Evolutionary conservation across 2,888 invertebrate species (phyloP), one percentile per base, ranked within the genome.

Genomic region (Stenotaenia linearis): DNA sequence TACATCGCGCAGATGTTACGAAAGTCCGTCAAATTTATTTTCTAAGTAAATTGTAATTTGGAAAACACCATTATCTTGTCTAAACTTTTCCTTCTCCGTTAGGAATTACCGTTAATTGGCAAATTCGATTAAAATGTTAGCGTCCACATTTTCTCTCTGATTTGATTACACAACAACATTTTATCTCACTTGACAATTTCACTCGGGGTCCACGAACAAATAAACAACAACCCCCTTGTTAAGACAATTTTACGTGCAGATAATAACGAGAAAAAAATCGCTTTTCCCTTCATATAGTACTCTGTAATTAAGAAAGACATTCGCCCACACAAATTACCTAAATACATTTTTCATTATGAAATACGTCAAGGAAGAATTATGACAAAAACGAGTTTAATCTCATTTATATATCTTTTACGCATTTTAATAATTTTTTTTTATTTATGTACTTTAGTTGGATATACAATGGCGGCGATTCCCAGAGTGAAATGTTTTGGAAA

Each of bases 61-160:
- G 61, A 25, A 23, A 61, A 61, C 25, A 25, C 25, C 61, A 61
- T 25, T 61, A 25, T 61, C 61, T 61, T 25, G 61, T 61, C 61
- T 61, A 25, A 45, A 45, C 45, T 45, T 45, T 25, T 61, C 12
- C 15, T 25, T 25, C 25, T 61, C 61, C 61, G 23, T 25, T 5
- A 23, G 61, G 61, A 61, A 25, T 61, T 61, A 25, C 9, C 21
- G 45, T 61, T 61, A 61, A 61, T 61, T 61, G 61, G 61, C 12
- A 61, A 61, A 61, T 61, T 61, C 61, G 61, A 61, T 61, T 61
- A 61, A 61, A 61, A 61, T 25, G 61, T 61, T 61, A 61, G 61
- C 61, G 61, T 61, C 61, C 61, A 61, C 61, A 61, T 61, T 61
- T 61, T 25, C 61, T 25, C 61, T 25, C 25, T 61, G 61, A 61